Percentiles rank a stretch among this genome's conserved stretches.
These are phyloP conservation scores for Drosophila truncata DNA, from an alignment of 1,140 invertebrate genomes.

Conservation along the genomic window DNA sequence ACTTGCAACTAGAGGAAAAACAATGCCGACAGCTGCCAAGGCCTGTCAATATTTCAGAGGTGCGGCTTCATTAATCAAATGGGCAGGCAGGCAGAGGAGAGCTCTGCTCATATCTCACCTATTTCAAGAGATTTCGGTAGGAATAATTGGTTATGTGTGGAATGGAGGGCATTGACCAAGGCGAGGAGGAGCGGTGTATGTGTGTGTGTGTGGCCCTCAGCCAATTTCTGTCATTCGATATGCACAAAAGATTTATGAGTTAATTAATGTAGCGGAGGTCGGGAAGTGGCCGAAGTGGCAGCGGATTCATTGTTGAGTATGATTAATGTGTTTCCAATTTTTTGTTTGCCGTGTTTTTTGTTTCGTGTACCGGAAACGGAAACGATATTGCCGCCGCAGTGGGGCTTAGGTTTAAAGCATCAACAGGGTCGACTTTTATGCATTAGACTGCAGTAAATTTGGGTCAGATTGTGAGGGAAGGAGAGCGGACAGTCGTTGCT, in stretches of 20 bases:
- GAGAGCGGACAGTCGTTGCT: constrained; percentile 44
- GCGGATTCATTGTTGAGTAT: constrained; percentile 63
- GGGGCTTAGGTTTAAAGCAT: constrained; percentile 47
- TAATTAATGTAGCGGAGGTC: constrained; percentile 70
- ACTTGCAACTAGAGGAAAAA: constrained; percentile 32
- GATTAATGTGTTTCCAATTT: constrained; percentile 59
- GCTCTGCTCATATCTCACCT: constrained; percentile 15
- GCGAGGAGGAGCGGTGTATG: not conserved
- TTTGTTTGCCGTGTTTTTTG: constrained; percentile 20
- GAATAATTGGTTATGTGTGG: constrained; percentile 68
- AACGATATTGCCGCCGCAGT: constrained; percentile 20
- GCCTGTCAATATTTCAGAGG: constrained; percentile 71
- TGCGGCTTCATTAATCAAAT: constrained; percentile 75
- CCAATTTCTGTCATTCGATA: constrained; percentile 78
- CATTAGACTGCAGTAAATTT: constrained; percentile 22
- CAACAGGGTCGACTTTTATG: constrained; percentile 23
- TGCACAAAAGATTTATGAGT: constrained; percentile 80
- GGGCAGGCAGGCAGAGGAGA: not conserved
- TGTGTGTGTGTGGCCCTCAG: constrained; percentile 12
- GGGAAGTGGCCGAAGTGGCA: constrained; percentile 13
- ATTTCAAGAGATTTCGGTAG: constrained; percentile 55
- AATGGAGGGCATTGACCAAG: constrained; percentile 7
- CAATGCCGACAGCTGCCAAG: constrained; percentile 53
- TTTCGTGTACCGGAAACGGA: constrained; percentile 35
- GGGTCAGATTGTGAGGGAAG: constrained; percentile 1